Base-by-base conservation (phyloP, 2,113 vertebrate species). In the Xiphorhynchus elegans region DNA sequence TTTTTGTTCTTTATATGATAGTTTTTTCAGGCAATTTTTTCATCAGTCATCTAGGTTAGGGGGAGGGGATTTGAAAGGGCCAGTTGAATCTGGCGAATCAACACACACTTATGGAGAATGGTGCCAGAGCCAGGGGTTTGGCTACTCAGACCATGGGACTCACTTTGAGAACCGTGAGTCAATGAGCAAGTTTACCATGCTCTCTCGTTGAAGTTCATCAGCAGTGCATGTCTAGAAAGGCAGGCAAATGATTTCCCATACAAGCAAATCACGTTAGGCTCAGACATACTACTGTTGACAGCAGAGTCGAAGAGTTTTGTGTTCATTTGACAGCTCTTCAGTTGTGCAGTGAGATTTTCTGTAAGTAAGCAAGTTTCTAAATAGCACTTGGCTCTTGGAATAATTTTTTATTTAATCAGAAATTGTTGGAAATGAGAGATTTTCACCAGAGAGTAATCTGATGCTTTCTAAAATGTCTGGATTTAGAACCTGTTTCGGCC, bases 281-380 rank as follows among this genome's bases (percentile, higher is more conserved):
- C 46, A 89, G 53, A 28, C 7, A 24, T 60, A 64, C 29, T 79
- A 35, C 42, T 91, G 26, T 72, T 96, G 94, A 85, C 95, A 95
- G 72, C 59, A 26, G 75, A 69, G 23, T 77, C 1, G 0, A 70
- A 67, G 35, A 64, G 12, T 44, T 92, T 55, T 60, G n/a, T 66
- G 42, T 66, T 90, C 25, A 15, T 77, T 81, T 86, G 64, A 68
- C 75, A 47, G 47, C 60, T 89, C 21, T 80, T 90, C 56, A 78
- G 68, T 83, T 86, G 29, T 70, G 67, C 55, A 39, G 21, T 42
- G 44, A n/a, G 24, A 56, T 90, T 84, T 89, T 93, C 82, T 95
- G 78, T 83, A 85, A 94, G 68, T 92, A 72, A 95, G 74, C 93
- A 56, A 24, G 3, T 31, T 53, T 89, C 70, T 76, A 72, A 37